Conservation (phyloP, 2,113 vertebrate species). For the Ageneiosus marmoratus region DNA sequence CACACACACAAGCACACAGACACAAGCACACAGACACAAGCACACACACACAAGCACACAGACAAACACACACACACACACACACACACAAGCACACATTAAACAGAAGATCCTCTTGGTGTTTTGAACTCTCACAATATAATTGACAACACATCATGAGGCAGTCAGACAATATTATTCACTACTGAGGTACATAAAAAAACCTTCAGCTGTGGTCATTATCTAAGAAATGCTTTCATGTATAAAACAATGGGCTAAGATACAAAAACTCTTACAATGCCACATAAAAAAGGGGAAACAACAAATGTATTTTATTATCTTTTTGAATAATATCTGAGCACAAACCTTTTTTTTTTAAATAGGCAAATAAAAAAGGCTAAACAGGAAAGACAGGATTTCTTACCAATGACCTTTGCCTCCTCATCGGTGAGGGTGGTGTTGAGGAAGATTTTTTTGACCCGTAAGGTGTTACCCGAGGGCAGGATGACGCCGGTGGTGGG, state of each 20-base stretch:
- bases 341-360: neutral
- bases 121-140: neutral
- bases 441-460: constrained; percentile 98
- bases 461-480: constrained; percentile 97
- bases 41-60: constrained; percentile 92
- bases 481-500: constrained; percentile 95
- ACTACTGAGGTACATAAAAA: neutral
- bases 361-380: neutral
- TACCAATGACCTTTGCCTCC: constrained; percentile 97
- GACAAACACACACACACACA: constrained; percentile 85
- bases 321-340: neutral
- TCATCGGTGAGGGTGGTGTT: constrained; percentile 98
- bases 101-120: neutral
- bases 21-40: no score
- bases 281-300: neutral
- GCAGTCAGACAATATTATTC: neutral
- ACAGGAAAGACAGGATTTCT: constrained; percentile 37
- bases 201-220: neutral
- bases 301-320: neutral
- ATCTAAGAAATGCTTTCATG: constrained; percentile 6
- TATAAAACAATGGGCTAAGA: neutral
- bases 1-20: constrained; percentile 98
- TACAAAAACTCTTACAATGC: neutral
- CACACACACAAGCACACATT: constrained; percentile 6
- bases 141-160: neutral